A percentile compares a stretch with the other conserved stretches of the same genome.
Evolutionary conservation across 2,113 vertebrate species (phyloP).

Genomic region (Sapayoa aenigma): DNA sequence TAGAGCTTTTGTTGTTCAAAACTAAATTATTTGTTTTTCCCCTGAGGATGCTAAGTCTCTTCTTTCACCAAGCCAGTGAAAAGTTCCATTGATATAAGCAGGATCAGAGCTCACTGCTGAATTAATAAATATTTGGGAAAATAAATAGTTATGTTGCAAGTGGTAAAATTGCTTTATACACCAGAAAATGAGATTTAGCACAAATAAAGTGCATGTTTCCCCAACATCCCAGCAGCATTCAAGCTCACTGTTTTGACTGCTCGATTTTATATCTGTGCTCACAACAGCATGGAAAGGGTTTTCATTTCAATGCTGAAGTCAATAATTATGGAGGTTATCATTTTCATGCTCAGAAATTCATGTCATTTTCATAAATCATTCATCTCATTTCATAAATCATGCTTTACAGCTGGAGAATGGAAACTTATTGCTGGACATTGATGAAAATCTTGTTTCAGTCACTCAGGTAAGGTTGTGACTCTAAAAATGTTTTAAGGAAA

Average conservation of each 20-base stretch:
- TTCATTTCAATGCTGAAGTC: background rate
- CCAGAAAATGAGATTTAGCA: background rate
- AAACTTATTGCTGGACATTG: slow-evolving; percentile 84
- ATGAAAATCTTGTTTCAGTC: slow-evolving; percentile 78
- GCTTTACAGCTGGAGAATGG: slow-evolving; percentile 90
- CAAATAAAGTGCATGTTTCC: background rate
- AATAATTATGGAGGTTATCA: slow-evolving; percentile 54
- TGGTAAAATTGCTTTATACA: background rate
- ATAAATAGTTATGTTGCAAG: background rate
- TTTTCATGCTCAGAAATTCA: slow-evolving; percentile 73
- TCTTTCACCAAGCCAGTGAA: background rate
- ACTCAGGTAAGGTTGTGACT: slow-evolving; percentile 84
- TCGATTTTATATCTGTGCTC: background rate
- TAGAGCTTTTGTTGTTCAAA: background rate
- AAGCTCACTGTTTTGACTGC: background rate
- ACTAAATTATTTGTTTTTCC: background rate
- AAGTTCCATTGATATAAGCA: background rate
- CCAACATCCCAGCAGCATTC: background rate
- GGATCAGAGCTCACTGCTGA: background rate
- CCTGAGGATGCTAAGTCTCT: background rate
- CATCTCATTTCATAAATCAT: slow-evolving; percentile 77
- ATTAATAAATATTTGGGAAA: background rate
- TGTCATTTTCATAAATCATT: slow-evolving; percentile 73
- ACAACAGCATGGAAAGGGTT: background rate
- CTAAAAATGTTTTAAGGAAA: slow-evolving; percentile 53